Base-by-base conservation (phyloP, 64 coral and sea anemone species). In the Montipora sp. region DNA sequence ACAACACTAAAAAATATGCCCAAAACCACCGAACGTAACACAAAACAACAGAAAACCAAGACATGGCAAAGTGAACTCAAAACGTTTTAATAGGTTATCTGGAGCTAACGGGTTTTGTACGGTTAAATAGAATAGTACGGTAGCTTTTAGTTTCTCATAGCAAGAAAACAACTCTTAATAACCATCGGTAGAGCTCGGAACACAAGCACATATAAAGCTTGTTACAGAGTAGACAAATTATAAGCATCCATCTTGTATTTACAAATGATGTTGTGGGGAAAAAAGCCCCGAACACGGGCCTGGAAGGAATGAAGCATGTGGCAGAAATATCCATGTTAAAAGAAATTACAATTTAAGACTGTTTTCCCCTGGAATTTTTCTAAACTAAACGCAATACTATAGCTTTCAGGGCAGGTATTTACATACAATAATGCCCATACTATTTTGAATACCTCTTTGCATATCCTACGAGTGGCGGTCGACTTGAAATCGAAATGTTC, bases 41-140 rank as follows among this genome's bases (percentile, higher is more conserved):
- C 63, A 67, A 15, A 51, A 85, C 8, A 83, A 79, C 72, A 92
- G 77, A 92, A 43, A 36, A 36, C 36, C 90, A 92, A 72, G 80
- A 92, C n/a, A 92, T 51, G 58, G 65, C 80, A 10, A 4, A 13
- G 3, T 89, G 55, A 89, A 88, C 71, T 73, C 20, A 75, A 84
- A 92, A 92, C 71, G 83, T 83, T 92, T 92, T 92, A 92, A 92
- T 92, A 92, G 87, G 68, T 92, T 92, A 77, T 73, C 75, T 83
- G 51, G 73, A 67, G 20, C 61, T 84, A 9, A 58, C 11, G 36
- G 18, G 19, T 36, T 80, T 85, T 66, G 80, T 72, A 84, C 75
- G 73, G 14, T 66, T 92, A 87, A 57, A 87, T 87, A 92, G 90
- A 92, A 92, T 78, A 92, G 90, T 92, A 92, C 47, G 90, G 78